Evolutionary conservation across 1,140 invertebrate genomes (phyloP).

Genomic region (Platyura marginata): DNA sequence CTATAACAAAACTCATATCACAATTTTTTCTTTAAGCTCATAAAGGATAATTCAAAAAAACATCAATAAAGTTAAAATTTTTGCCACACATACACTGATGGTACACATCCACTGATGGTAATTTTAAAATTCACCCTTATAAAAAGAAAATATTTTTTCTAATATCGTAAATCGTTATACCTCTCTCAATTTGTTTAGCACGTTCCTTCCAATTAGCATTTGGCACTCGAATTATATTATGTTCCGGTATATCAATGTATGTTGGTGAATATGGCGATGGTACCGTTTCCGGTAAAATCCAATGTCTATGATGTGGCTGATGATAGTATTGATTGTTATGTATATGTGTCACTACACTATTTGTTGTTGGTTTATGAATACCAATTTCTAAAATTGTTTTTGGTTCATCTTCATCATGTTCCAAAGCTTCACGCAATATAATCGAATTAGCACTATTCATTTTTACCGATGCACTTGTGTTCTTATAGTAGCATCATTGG

Average conservation of each 20-base stretch:
- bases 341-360: background rate
- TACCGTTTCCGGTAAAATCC: background rate
- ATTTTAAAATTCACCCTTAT: too few relatives aligned
- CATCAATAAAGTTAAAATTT: too few relatives aligned
- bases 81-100: too few relatives aligned
- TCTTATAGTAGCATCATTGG: background rate
- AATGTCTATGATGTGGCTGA: background rate
- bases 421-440: background rate
- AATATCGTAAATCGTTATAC: too few relatives aligned
- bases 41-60: too few relatives aligned
- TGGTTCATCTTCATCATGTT: background rate
- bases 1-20: too few relatives aligned
- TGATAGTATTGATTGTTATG: background rate
- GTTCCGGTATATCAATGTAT: background rate
- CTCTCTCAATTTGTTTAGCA: slow-evolving; percentile 28
- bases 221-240: slow-evolving; percentile 12
- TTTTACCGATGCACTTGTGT: background rate
- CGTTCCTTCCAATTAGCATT: slow-evolving; percentile 26
- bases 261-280: background rate
- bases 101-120: too few relatives aligned
- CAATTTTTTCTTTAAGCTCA: too few relatives aligned
- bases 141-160: too few relatives aligned
- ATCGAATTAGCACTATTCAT: background rate
- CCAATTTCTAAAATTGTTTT: background rate
- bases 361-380: background rate